Percentiles rank a stretch among this genome's conserved stretches.
These are phyloP conservation scores for Hormaphis cornu DNA, from an alignment of 1,140 invertebrate genomes.

Conservation along the genomic window DNA sequence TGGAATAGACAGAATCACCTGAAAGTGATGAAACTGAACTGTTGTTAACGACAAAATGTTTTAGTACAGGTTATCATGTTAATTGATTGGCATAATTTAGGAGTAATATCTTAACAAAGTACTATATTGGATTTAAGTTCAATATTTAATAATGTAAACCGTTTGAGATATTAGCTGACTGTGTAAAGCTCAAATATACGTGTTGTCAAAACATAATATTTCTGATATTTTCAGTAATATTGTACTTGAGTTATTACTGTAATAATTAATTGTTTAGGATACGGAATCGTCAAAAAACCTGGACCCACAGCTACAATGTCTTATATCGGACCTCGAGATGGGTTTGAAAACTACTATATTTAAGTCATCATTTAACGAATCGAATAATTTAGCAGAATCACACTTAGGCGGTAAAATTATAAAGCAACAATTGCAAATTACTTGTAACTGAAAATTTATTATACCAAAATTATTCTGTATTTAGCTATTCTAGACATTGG, in stretches of 20 bases:
- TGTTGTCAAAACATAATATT: no score
- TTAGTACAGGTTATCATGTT: no score
- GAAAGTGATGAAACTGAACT: no score
- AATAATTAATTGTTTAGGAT: not conserved
- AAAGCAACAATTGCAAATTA: not conserved
- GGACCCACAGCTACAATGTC: slow-evolving; percentile 15
- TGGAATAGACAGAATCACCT: no score
- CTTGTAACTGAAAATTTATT: not conserved
- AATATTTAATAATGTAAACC: not conserved
- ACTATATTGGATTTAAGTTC: no score
- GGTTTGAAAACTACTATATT: slow-evolving; percentile 27
- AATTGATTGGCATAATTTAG: no score
- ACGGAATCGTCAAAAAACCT: not conserved
- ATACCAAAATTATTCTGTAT: not conserved
- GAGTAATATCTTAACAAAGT: no score
- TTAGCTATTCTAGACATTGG: slow-evolving; percentile 6
- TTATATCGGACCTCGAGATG: slow-evolving; percentile 22
- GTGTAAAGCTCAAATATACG: no score
- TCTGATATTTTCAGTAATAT: no score
- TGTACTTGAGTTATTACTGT: not conserved
- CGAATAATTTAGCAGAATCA: not conserved
- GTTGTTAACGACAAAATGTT: no score
- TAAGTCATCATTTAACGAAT: not conserved
- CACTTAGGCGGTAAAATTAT: slow-evolving; percentile 8
- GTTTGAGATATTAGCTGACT: not conserved